phyloP scores from a whole-genome alignment of 2,797 vertebrate species.

The Poliocrania exsul region DNA sequence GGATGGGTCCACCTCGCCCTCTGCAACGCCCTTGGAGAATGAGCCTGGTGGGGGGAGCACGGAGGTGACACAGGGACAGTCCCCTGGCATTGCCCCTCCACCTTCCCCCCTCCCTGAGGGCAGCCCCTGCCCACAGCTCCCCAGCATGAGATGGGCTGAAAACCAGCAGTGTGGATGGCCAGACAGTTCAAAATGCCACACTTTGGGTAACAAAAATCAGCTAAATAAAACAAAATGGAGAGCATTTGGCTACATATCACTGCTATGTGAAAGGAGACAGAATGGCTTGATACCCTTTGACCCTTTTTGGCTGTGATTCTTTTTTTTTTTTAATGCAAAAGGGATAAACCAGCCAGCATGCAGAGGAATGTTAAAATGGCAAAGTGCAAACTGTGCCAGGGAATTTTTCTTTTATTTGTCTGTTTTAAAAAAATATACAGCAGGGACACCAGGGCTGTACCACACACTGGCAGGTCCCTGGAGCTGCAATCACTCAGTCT shows the following conservation, averaged over 20 bases:
- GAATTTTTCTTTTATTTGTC: background rate
- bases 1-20: constrained; percentile 91
- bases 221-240: background rate
- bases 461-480: background rate
- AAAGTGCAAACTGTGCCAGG: background rate
- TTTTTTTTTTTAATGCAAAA: background rate
- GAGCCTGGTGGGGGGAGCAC: constrained; percentile 76
- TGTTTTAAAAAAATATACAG: background rate
- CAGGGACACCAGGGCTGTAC: background rate
- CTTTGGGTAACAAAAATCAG: background rate
- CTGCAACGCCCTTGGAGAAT: constrained; percentile 91
- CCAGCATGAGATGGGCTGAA: rapidly evolving
- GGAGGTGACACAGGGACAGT: rapidly evolving
- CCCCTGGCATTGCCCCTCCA: background rate
- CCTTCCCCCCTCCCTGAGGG: rapidly evolving
- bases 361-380: background rate
- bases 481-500: background rate
- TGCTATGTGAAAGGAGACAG: rapidly evolving
- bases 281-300: background rate
- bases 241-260: background rate
- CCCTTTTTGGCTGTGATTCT: background rate
- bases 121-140: background rate
- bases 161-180: rapidly evolving
- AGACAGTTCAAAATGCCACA: background rate
- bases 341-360: background rate